Evolutionary conservation across 2,113 vertebrate genomes (phyloP).

Genomic region (Thomomys bottae): DNA sequence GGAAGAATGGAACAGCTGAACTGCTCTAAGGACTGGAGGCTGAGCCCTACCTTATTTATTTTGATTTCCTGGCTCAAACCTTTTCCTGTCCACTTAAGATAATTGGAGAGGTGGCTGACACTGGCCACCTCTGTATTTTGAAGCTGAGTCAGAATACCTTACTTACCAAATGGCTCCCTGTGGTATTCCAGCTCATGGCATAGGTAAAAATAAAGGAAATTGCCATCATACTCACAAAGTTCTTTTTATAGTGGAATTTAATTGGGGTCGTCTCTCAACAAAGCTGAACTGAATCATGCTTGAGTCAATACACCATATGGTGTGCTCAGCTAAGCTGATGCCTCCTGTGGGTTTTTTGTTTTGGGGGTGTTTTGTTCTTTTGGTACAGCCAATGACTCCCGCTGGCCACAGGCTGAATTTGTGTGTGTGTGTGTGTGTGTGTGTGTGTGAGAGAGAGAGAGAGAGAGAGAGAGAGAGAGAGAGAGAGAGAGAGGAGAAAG

Average conservation of each 20-base stretch:
- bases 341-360: not conserved
- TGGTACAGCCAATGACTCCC: not conserved
- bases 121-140: slow-evolving; percentile 69
- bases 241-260: slow-evolving; percentile 67
- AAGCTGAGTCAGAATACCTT: slow-evolving; percentile 64
- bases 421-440: not conserved
- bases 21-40: not conserved
- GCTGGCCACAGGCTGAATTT: not conserved
- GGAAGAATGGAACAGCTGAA: not conserved
- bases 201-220: slow-evolving; percentile 51
- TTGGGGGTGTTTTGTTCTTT: slow-evolving; percentile 22
- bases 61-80: slow-evolving; percentile 33
- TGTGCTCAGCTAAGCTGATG: not conserved
- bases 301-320: slow-evolving; percentile 62
- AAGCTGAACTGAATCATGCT: slow-evolving; percentile 60
- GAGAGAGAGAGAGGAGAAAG: too few relatives aligned
- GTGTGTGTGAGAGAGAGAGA: too few relatives aligned
- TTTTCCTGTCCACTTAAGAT: slow-evolving; percentile 57
- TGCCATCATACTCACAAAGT: not conserved
- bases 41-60: slow-evolving; percentile 42
- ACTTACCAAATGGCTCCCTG: slow-evolving; percentile 30
- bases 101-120: slow-evolving; percentile 47
- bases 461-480: too few relatives aligned
- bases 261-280: slow-evolving; percentile 54
- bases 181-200: slow-evolving; percentile 14